A percentile compares a stretch with the other conserved stretches of the same genome.
Conservation (phyloP, 1,140 invertebrate species). For the Araneus ventricosus region DNA sequence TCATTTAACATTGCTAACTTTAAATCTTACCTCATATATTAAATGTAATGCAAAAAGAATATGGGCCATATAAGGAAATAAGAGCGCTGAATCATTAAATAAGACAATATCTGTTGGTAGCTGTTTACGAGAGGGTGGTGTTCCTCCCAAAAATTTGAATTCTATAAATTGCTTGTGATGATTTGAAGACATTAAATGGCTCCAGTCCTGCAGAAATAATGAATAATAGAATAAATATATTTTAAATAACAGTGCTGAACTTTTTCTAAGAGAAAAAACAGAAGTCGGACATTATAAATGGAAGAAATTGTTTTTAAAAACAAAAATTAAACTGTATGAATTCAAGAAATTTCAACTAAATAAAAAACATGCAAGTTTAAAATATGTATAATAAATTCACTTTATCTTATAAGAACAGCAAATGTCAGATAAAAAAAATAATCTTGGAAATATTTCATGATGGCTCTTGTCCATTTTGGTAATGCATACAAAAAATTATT, state of each 20-base stretch:
- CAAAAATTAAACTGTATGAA: too few relatives aligned
- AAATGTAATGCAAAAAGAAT: slow-evolving; percentile 92
- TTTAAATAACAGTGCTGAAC: background rate
- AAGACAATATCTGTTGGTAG: background rate
- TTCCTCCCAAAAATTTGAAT: background rate
- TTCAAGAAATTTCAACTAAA: too few relatives aligned
- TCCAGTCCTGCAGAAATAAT: slow-evolving; percentile 40
- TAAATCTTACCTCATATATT: slow-evolving; percentile 86
- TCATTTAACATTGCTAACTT: background rate
- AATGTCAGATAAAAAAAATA: too few relatives aligned
- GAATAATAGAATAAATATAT: background rate
- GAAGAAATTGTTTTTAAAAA: too few relatives aligned
- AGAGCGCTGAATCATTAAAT: slow-evolving; percentile 85
- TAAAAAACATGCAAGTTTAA: too few relatives aligned
- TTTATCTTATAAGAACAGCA: too few relatives aligned
- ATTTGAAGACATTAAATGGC: slow-evolving; percentile 33
- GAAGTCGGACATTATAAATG: background rate
- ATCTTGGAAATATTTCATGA: too few relatives aligned
- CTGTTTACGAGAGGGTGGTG: slow-evolving; percentile 72
- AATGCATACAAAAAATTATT: too few relatives aligned
- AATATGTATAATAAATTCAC: too few relatives aligned
- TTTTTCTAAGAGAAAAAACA: background rate
- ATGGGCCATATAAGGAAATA: slow-evolving; percentile 88
- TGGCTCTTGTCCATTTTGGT: too few relatives aligned
- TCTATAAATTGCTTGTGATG: slow-evolving; percentile 26